Base-by-base conservation (phyloP, 2,797 vertebrate species). In the Micrastur ruficollis region DNA sequence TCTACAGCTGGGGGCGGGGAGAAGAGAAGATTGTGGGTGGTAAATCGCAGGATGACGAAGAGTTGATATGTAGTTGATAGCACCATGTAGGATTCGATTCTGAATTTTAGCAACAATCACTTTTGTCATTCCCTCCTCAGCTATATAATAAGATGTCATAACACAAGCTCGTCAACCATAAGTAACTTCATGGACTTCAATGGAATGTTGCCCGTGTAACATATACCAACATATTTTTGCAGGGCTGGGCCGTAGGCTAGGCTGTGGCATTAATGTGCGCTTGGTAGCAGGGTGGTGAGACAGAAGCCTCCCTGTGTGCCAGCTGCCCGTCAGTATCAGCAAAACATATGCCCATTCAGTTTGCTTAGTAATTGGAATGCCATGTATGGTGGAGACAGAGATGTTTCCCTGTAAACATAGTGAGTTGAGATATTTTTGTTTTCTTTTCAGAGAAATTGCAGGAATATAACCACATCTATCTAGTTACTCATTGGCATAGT, bases 271-370 rank as follows among this genome's bases (percentile, higher is more conserved):
- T 65, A 56, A 3, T 13, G 34, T 85, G 53, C 14, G 7, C 47
- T 42, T 78, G 61, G 40, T 10, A 52, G 49, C 56, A 58, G 66
- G 20, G 36, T 62, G 65, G 20, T 0, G 9, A 14, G 74, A 19
- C n/a, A 50, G 91, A 58, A 70, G 19, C 20, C 21, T 59, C 22
- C 29, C 29, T 0, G 0, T 11, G 34, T 68, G 47, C 70, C 26
- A 70, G 63, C 63, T 87, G 42, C 40, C 46, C 0, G 0, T 62
- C 50, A 36, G 40, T 26, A 29, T 15, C 15, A 3, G 4, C 14
- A n/a, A 23, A 49, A 53, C 7, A 0, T 6, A 9, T 20, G 17
- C 21, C 44, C 5, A 1, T 38, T 66, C 16, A 6, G 11, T 79
- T 76, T 66, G 38, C 40, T 67, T 58, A 42, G 61, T 44, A 59